Base-by-base conservation (phyloP, 64 coral and sea anemone species). In the Pachyseris speciosa region DNA sequence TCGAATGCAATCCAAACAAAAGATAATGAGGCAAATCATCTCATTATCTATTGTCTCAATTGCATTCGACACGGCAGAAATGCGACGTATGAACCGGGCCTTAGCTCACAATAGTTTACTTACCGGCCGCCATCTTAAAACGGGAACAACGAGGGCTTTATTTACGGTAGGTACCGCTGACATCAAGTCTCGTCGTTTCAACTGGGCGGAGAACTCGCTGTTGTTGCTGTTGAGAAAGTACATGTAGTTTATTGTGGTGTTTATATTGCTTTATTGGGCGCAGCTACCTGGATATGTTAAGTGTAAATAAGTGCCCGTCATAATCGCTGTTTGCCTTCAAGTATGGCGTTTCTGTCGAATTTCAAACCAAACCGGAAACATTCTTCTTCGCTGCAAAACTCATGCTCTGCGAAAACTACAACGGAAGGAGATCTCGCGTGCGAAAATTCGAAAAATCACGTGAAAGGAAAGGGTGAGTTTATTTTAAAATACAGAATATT, bases 41-140 rank as follows among this genome's bases (percentile, higher is more conserved):
- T n/a, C n/a, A n/a, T n/a, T n/a, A n/a, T n/a, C n/a, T n/a, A n/a
- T n/a, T n/a, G n/a, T n/a, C n/a, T n/a, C n/a, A n/a, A n/a, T n/a
- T n/a, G n/a, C n/a, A n/a, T n/a, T n/a, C n/a, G n/a, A n/a, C n/a
- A n/a, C n/a, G n/a, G n/a, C n/a, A n/a, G n/a, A n/a, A n/a, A n/a
- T n/a, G n/a, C n/a, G n/a, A n/a, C n/a, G 11, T 32, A 67, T 32
- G 11, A 11, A 5, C 32, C 45, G 51, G 3, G 51, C 11, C 17
- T 5, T 5, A 16, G 2, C 2, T 16, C 11, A 55, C 58, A 61
- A 61, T 25, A 25, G 44, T n/a, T 1, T 0, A 81, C 77, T 81
- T 11, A 81, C 77, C 77, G 55, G 52, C 77, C 77, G 53, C 77
- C 77, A 81, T 81, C 22, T 61, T 61, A 30, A 80, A 58, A 37